Evolutionary conservation across 2,888 invertebrate genomes (phyloP).

Genomic region (Bellardia pandia): DNA sequence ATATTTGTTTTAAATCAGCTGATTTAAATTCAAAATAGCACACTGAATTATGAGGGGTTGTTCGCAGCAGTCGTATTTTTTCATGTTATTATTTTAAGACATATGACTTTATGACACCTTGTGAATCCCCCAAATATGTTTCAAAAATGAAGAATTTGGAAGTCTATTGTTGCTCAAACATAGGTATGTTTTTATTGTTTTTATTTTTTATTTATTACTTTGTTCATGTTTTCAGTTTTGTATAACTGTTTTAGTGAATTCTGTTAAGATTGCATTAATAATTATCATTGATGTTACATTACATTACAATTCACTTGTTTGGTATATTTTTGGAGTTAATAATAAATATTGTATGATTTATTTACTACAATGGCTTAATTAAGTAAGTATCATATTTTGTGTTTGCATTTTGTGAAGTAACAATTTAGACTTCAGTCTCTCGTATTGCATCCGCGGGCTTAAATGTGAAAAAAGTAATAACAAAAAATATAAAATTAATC

Average conservation of each 20-base stretch:
- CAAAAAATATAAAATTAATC: constrained; percentile 75
- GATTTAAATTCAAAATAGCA: too few species aligned
- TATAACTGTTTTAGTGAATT: constrained; percentile 26
- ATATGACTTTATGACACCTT: too few species aligned
- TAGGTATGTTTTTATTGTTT: background rate
- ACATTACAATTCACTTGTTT: constrained; percentile 23
- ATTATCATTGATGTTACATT: constrained; percentile 18
- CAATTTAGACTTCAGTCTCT: constrained; percentile 88
- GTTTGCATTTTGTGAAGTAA: constrained; percentile 42
- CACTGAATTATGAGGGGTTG: too few species aligned
- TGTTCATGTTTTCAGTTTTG: constrained; percentile 12
- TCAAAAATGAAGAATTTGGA: background rate
- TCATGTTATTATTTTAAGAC: too few species aligned
- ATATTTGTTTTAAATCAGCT: too few species aligned
- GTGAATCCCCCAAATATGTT: too few species aligned
- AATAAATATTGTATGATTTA: constrained; percentile 29
- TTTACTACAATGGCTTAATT: constrained; percentile 56
- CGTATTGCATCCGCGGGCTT: constrained; percentile 90
- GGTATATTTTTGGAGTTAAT: constrained; percentile 24
- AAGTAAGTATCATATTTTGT: constrained; percentile 39
- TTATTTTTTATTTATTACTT: background rate
- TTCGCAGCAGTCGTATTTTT: too few species aligned
- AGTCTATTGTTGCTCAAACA: background rate
- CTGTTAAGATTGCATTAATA: constrained; percentile 24
- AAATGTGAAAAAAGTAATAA: constrained; percentile 83